Evolutionary conservation across 2,888 invertebrate genomes (phyloP).

Genomic region (Latheticus oryzae): DNA sequence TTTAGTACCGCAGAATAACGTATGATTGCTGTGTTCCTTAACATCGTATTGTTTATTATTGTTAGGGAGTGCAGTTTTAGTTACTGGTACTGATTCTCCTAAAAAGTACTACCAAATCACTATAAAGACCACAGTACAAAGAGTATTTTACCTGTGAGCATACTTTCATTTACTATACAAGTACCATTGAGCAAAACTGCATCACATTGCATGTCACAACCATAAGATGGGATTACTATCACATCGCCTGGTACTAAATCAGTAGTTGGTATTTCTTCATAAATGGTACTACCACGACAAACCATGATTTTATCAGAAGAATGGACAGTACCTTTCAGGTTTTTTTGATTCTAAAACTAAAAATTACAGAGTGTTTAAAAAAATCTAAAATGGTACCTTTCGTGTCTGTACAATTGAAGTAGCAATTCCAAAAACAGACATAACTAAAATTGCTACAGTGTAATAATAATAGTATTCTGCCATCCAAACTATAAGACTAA

Average conservation of each 20-base stretch:
- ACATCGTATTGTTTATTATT: conserved; percentile 77
- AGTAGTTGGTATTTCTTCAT: conserved; percentile 75
- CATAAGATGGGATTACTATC: conserved; percentile 82
- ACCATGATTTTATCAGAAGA: conserved; percentile 76
- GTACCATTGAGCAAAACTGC: conserved; percentile 87
- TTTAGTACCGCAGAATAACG: conserved; percentile 90
- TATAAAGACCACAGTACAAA: neutral
- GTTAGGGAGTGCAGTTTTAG: conserved; percentile 87
- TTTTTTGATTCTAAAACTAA: conserved; percentile 86
- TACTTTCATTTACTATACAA: conserved; percentile 94
- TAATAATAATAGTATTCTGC: conserved; percentile 90
- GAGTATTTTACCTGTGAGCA: conserved; percentile 82
- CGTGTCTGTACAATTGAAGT: conserved; percentile 87
- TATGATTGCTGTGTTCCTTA: conserved; percentile 88
- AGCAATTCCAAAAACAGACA: conserved; percentile 86
- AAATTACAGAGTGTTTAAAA: conserved; percentile 7
- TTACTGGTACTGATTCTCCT: conserved; percentile 65
- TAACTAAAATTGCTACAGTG: conserved; percentile 84
- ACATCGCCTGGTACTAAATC: conserved; percentile 91
- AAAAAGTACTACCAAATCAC: conserved; percentile 29
- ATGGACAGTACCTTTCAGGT: conserved; percentile 88
- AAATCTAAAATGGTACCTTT: conserved; percentile 68
- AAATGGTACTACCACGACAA: conserved; percentile 66
- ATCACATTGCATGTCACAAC: conserved; percentile 92
- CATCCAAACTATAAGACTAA: conserved; percentile 90